Evolutionary conservation across 2,797 vertebrate genomes (phyloP), one percentile per base, ranked within the genome.

Genomic region (Cossypha dichroa): DNA sequence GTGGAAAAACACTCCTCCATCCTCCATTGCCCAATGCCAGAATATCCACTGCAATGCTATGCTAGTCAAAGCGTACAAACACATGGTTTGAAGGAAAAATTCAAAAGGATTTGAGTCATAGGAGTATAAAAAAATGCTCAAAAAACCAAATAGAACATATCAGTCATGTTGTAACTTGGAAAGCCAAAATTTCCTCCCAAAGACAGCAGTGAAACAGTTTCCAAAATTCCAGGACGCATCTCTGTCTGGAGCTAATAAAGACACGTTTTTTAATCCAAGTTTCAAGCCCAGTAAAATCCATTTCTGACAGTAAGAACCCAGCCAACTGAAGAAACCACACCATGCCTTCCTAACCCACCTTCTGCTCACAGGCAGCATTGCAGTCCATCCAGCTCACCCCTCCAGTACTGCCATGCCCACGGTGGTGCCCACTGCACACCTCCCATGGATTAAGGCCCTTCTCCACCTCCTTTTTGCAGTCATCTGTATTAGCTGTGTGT

Each of bases 171-270:
- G 82, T 73, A 91, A 88, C 85, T 86, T 76, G 66, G 88, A 94
- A 95, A 95, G 93, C 91, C 96, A 96, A 91, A 94, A 93, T 91
- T 97, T 96, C 85, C 86, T 92, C 90, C 70, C 86, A 91, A 94
- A 96, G 94, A 95, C 97, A 96, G 93, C 95, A 97, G 59, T 74
- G 85, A 97, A 97, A 95, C 86, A 96, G 86, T 94, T 98, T 97
- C 98, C 97, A 97, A 96, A 94, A 94, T 90, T 89, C 94, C 88
- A 97, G 81, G 95, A 94, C 3, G 33, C 96, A 97, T 97, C 97
- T 96, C 96, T 96, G 96, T 93, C 95, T 97, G 91, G 94, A 97
- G 82, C 55, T 82, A 93, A 92, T 83, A 87, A 12, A 67, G 87
- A 36, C 31, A 3, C 55, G 12, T 38, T 70, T 74, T 93, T 34